Percentiles rank a stretch among this genome's conserved stretches.
Evolutionary conservation across 2,888 invertebrate species (phyloP).

Genomic region (Cryptocheilus praepositus): DNA sequence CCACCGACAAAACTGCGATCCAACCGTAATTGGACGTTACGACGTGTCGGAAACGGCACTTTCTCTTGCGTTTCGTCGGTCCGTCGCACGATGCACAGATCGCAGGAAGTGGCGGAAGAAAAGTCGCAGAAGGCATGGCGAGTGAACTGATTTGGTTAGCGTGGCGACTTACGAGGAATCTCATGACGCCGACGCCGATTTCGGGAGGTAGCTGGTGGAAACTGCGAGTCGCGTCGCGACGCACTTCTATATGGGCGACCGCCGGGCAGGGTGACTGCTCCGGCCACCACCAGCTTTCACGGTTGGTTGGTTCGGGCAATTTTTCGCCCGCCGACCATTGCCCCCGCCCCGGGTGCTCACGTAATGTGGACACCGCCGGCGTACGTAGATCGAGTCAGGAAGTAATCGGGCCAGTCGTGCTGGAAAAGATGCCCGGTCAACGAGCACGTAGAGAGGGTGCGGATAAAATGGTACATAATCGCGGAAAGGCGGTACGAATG

Average conservation of each 20-base stretch:
- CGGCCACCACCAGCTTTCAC: slow-evolving; percentile 66
- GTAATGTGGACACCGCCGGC: slow-evolving; percentile 47
- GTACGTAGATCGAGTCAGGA: slow-evolving; percentile 54
- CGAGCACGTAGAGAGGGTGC: no score
- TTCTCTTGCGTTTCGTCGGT: slow-evolving; percentile 2
- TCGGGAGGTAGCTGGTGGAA: slow-evolving; percentile 58
- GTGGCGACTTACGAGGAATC: slow-evolving; percentile 63
- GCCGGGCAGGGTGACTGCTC: slow-evolving; percentile 44
- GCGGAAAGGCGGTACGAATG: no score
- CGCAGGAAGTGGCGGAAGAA: not conserved
- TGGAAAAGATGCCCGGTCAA: slow-evolving; percentile 31
- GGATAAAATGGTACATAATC: no score
- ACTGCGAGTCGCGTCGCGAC: slow-evolving; percentile 65
- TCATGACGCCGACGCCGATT: slow-evolving; percentile 62
- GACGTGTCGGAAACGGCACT: no score
- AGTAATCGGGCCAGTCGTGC: slow-evolving; percentile 50
- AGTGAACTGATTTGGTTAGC: not conserved
- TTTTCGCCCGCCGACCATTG: slow-evolving; percentile 23
- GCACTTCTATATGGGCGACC: slow-evolving; percentile 71
- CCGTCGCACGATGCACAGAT: not conserved
- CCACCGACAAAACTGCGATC: no score
- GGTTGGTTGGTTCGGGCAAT: slow-evolving; percentile 57
- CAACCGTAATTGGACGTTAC: no score
- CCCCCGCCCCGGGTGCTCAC: slow-evolving; percentile 36
- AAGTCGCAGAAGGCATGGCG: not conserved